phyloP scores from a whole-genome alignment of 2,113 vertebrate species.

The Callaeas wilsoni region DNA sequence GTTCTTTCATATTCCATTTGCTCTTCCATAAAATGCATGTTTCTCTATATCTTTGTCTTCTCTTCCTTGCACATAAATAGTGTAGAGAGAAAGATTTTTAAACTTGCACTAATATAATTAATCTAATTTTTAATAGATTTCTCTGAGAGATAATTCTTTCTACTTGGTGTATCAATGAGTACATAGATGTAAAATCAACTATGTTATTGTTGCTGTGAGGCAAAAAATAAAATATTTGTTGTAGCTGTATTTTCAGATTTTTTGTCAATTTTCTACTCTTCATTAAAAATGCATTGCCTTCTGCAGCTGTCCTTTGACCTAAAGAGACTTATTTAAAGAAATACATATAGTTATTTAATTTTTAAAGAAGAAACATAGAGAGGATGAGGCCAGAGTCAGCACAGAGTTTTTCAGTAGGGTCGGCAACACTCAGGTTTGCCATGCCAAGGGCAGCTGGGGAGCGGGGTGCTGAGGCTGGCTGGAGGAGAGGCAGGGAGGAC shows the following conservation, averaged over 20 bases:
- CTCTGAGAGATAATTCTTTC: not conserved
- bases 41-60: not conserved
- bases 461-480: not conserved
- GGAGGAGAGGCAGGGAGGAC: not conserved
- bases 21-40: not conserved
- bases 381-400: not conserved
- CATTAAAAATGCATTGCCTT: constrained; percentile 10
- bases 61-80: not conserved
- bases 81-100: not conserved
- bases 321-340: not conserved
- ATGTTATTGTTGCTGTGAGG: not conserved
- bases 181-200: not conserved
- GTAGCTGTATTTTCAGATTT: not conserved
- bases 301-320: not conserved
- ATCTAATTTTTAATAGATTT: not conserved
- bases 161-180: not conserved
- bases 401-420: not conserved
- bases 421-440: not conserved
- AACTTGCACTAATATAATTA: not conserved
- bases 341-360: not conserved
- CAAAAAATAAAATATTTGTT: not conserved
- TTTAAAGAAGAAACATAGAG: not conserved
- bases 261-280: not conserved
- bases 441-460: not conserved
- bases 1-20: not conserved